These are phyloP conservation scores for Microcebus ravelobensis DNA, from an alignment of 2,113 vertebrate genomes.

Conservation along the genomic window DNA sequence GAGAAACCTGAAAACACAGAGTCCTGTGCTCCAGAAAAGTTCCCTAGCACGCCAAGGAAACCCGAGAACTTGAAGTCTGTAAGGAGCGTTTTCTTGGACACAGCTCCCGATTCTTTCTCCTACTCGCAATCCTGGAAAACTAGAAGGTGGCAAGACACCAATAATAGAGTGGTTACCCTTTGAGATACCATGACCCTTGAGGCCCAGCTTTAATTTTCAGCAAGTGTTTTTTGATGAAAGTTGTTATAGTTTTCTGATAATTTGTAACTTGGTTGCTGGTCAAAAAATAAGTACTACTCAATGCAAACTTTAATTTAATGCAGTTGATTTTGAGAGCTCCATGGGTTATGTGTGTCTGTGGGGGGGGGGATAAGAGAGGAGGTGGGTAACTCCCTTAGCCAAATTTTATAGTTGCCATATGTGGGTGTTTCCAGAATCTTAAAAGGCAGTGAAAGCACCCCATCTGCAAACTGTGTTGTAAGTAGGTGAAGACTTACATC, in stretches of 20 bases:
- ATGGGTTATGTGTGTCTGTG: conserved; percentile 10
- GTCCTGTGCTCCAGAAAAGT: background rate
- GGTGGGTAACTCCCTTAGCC: conserved; percentile 33
- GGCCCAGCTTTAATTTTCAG: background rate
- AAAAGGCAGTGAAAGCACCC: conserved; percentile 53
- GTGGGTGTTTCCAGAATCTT: conserved; percentile 65
- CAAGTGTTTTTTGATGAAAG: conserved; percentile 9
- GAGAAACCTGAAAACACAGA: background rate
- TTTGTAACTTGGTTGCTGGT: background rate
- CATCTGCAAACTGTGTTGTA: conserved; percentile 55
- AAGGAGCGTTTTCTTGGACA: background rate
- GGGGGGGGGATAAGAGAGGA: background rate
- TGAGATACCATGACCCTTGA: background rate
- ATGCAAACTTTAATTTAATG: conserved; percentile 39
- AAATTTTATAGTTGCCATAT: conserved; percentile 56
- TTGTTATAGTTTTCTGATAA: background rate
- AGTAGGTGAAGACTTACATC: conserved; percentile 54
- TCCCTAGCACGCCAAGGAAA: background rate
- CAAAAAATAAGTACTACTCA: conserved; percentile 28
- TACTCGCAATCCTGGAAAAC: background rate
- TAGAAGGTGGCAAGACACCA: background rate
- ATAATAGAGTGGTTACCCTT: background rate
- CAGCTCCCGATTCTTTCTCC: background rate
- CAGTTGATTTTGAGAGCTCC: background rate
- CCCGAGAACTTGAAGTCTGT: background rate